Evolutionary conservation across 2,888 invertebrate genomes (phyloP), one percentile per base, ranked within the genome.

Genomic region (Carcina quercana): DNA sequence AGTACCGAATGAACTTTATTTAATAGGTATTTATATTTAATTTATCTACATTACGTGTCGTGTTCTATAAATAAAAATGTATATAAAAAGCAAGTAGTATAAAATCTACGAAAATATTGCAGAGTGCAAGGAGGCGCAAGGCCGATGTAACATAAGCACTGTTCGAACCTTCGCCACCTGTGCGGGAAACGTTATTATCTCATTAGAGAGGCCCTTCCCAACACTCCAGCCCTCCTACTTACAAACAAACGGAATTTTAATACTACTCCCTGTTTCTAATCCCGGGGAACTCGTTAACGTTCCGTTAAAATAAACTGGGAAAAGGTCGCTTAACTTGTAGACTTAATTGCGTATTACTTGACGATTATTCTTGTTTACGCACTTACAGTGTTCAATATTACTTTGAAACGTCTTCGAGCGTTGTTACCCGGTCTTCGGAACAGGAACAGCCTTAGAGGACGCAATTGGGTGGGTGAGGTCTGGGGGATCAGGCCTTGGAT

Each of bases 201-300:
- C 71, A 72, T 74, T 74, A 74, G 61, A 53, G 43, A 43, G 55
- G 61, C 3, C 20, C 62, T 70, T 14, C 15, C 32, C 62, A 66
- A 68, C 58, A 54, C 56, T 54, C 62, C 64, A 52, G 62, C 65
- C 59, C 67, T 67, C 64, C 67, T 66, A 59, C 62, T 60, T 51
- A 50, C 47, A 60, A 69, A 68, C 70, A 71, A 69, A 70, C 64
- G 60, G 60, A 70, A 68, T 70, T 69, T 69, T 69, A 68, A 69
- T 70, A 68, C 60, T 54, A 59, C 41, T 43, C 41, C 7, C 41
- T 58, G 49, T 55, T 56, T 44, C 53, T 59, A 55, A 61, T 59
- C 54, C 52, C 47, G 38, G 34, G 53, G 54, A 50, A 48, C 50
- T 61, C 51, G 50, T 53, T 62, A 53, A 47, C 45, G 41, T 46